Conservation (phyloP, 2,113 vertebrate genomes). For the Trichomycterus rosablanca region DNA sequence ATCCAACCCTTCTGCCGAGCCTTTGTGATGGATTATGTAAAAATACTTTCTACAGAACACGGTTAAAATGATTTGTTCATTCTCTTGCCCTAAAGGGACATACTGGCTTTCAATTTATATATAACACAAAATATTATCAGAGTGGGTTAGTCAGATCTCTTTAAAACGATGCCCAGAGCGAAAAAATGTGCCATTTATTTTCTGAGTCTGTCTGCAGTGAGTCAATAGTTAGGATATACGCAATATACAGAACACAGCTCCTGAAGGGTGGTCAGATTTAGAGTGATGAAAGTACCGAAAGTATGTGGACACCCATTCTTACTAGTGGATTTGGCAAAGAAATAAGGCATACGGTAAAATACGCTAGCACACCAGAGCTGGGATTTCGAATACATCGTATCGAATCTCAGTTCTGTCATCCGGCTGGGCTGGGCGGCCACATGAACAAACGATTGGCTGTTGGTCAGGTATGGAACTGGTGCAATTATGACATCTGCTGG, state of each 20-base stretch:
- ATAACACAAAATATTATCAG: not conserved
- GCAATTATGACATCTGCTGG: no score
- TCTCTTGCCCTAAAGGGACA: not conserved
- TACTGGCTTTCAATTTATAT: not conserved
- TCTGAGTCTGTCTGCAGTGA: not conserved
- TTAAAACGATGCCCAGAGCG: constrained; percentile 3
- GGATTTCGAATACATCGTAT: no score
- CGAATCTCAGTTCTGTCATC: no score
- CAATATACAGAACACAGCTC: not conserved
- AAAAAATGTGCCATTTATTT: not conserved
- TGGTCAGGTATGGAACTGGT: no score
- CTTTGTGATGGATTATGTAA: not conserved
- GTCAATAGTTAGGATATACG: not conserved
- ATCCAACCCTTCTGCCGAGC: not conserved
- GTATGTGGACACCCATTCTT: no score
- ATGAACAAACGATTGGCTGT: no score
- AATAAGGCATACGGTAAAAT: no score
- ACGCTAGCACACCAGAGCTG: no score
- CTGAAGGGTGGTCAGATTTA: not conserved
- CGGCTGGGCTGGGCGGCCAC: no score
- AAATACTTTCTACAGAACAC: not conserved
- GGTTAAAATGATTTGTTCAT: not conserved
- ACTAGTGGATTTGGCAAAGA: no score
- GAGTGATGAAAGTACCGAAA: no score
- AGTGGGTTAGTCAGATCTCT: not conserved